Evolutionary conservation across 2,113 vertebrate species (phyloP).

Genomic region (Caracal caracal): DNA sequence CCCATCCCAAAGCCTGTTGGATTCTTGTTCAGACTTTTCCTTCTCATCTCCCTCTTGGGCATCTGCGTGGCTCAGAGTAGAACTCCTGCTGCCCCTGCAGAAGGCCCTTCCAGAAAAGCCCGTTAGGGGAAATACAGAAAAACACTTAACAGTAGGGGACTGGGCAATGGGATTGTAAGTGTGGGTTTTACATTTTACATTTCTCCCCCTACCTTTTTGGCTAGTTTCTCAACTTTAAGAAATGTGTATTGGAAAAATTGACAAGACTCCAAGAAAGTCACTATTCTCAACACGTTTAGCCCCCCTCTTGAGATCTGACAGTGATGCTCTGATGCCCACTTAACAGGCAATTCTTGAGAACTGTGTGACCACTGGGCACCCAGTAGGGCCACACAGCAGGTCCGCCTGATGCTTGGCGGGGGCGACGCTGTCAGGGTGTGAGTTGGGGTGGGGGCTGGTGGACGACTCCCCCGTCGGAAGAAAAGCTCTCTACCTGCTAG

Average conservation of each 20-base stretch:
- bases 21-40: background rate
- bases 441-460: background rate
- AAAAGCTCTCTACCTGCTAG: background rate
- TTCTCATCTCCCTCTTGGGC: background rate
- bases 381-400: background rate
- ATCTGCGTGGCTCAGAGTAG: accelerated
- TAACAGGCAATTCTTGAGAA: background rate
- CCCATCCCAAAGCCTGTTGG: background rate
- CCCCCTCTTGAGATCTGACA: background rate
- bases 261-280: background rate
- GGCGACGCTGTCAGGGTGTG: background rate
- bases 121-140: background rate
- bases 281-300: background rate
- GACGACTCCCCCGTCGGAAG: background rate
- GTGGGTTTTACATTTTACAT: background rate
- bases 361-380: background rate
- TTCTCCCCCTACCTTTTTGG: background rate
- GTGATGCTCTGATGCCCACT: background rate
- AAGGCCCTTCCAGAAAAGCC: background rate
- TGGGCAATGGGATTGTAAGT: background rate
- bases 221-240: background rate
- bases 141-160: background rate
- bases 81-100: background rate
- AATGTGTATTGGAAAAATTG: background rate
- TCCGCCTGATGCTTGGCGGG: background rate